Conservation (phyloP, 2,888 invertebrate species). For the Pollenia labialis region DNA sequence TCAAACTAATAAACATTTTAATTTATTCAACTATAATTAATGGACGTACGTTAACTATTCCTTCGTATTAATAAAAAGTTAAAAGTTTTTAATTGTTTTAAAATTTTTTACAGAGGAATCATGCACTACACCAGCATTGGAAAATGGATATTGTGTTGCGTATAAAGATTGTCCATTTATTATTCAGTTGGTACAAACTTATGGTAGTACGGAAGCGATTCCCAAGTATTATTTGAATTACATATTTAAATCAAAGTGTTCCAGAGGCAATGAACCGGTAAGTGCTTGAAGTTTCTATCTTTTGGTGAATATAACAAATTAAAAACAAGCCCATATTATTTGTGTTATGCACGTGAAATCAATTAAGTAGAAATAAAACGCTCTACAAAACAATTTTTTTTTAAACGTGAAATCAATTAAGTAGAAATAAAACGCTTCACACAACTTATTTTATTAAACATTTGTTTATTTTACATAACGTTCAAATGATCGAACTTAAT, state of each 20-base stretch:
- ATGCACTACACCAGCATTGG: conserved; percentile 65
- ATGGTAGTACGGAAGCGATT: conserved; percentile 50
- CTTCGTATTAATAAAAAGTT: neutral
- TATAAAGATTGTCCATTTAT: conserved; percentile 66
- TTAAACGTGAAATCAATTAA: too few relatives aligned
- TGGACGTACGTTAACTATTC: conserved; percentile 63
- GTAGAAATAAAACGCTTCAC: too few relatives aligned
- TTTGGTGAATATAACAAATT: neutral
- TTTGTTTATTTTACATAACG: too few relatives aligned
- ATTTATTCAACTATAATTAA: conserved; percentile 15
- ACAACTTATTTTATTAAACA: too few relatives aligned
- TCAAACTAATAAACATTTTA: conserved; percentile 31
- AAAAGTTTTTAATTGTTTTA: neutral
- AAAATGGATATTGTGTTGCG: conserved; percentile 69
- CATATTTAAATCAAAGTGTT: conserved; percentile 62
- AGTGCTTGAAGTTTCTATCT: conserved; percentile 12
- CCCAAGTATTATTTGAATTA: conserved; percentile 59
- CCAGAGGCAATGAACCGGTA: conserved; percentile 52
- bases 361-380: too few relatives aligned
- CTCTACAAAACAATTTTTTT: too few relatives aligned
- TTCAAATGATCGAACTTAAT: too few relatives aligned
- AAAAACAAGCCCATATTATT: too few relatives aligned
- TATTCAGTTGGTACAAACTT: conserved; percentile 35
- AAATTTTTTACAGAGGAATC: conserved; percentile 60
- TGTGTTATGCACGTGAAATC: too few relatives aligned